Conservation (phyloP, 2,888 invertebrate genomes). For the Philereme vetulata region DNA sequence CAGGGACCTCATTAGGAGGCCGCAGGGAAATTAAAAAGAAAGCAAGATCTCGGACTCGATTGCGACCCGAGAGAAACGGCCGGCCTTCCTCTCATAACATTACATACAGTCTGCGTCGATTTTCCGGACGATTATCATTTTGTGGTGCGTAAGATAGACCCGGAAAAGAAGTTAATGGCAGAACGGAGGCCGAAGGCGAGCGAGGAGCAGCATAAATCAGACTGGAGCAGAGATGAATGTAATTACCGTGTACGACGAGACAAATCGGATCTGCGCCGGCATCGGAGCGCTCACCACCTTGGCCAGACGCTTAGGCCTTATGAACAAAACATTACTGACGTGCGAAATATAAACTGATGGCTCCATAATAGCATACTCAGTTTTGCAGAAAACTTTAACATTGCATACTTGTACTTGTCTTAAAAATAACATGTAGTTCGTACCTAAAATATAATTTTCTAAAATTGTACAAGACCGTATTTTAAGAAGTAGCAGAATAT, state of each 20-base stretch:
- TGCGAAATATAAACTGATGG: too few species aligned
- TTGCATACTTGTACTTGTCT: too few species aligned
- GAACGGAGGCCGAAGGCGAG: conserved; percentile 56
- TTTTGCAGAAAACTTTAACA: too few species aligned
- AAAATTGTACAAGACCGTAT: too few species aligned
- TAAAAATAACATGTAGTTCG: too few species aligned
- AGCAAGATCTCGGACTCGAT: conserved; percentile 83
- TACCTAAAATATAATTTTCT: too few species aligned
- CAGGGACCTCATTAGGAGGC: conserved; percentile 82
- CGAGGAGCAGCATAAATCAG: conserved; percentile 65
- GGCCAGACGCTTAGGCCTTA: not conserved
- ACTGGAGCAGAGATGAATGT: conserved; percentile 70
- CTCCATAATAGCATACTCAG: too few species aligned
- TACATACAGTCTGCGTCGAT: conserved; percentile 82
- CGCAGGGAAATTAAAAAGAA: conserved; percentile 85
- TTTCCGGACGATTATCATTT: conserved; percentile 84
- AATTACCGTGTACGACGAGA: conserved; percentile 64
- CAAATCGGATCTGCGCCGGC: conserved; percentile 58
- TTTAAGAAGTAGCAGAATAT: too few species aligned
- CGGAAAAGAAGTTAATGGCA: conserved; percentile 76
- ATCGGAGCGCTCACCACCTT: conserved; percentile 28
- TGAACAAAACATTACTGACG: not conserved
- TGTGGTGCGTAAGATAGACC: conserved; percentile 80
- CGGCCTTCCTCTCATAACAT: conserved; percentile 81
- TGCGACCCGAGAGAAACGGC: conserved; percentile 76